Conservation (phyloP, 2,888 invertebrate species). For the Sipha maydis region DNA sequence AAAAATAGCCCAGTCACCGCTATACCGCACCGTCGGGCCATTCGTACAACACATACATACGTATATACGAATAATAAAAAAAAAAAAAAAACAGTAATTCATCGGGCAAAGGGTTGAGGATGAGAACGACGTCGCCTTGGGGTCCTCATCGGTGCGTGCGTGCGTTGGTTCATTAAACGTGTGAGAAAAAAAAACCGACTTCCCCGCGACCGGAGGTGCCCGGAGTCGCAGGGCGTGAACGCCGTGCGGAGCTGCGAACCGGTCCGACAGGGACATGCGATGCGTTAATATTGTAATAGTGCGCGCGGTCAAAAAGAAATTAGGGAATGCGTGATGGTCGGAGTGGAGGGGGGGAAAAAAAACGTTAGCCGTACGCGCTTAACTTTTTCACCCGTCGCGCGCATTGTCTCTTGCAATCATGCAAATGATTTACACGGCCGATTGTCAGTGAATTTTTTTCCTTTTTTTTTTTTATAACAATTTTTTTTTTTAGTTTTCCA, state of each 20-base stretch:
- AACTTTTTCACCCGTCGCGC: background rate
- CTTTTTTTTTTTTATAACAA: background rate
- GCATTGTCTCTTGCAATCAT: constrained; percentile 38
- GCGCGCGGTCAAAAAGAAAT: background rate
- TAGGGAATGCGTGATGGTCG: background rate
- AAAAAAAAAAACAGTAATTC: constrained; percentile 55
- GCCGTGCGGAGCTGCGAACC: background rate
- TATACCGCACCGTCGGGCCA: constrained; percentile 1
- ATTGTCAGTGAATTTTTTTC: constrained; percentile 5
- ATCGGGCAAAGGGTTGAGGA: constrained; percentile 53
- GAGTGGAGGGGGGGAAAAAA: background rate
- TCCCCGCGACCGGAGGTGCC: background rate
- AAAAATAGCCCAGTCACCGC: constrained; percentile 57
- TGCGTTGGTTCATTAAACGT: constrained; percentile 51
- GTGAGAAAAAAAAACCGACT: constrained; percentile 52
- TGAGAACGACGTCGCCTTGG: constrained; percentile 10
- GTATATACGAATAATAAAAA: background rate
- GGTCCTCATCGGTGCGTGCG: background rate
- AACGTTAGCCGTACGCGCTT: background rate
- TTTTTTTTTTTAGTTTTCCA: background rate
- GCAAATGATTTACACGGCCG: constrained; percentile 60
- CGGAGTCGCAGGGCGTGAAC: background rate
- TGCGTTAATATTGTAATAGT: no score
- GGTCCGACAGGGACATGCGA: constrained; percentile 26
- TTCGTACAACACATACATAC: background rate